These are phyloP conservation scores for Dascyllus trimaculatus DNA, from an alignment of 2,113 vertebrate species.

Conservation along the genomic window DNA sequence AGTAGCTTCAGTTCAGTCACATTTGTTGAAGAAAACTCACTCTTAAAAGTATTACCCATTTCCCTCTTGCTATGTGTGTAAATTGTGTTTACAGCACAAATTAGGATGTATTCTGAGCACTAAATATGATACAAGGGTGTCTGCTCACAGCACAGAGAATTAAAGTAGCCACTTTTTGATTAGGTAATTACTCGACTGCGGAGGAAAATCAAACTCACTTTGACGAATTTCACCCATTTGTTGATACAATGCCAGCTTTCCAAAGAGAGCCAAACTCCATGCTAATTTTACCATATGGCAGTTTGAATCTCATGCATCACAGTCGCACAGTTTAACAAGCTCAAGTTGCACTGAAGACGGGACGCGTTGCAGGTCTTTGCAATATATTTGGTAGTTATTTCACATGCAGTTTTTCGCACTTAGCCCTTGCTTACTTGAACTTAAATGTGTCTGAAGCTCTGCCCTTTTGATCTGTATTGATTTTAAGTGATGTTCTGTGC, in stretches of 20 bases:
- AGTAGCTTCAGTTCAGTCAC: not conserved
- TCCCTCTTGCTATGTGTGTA: not conserved
- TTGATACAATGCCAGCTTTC: constrained; percentile 42
- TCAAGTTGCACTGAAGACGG: constrained; percentile 20
- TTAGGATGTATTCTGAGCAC: constrained; percentile 19
- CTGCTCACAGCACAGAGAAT: constrained; percentile 19
- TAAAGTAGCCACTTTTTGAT: constrained; percentile 29
- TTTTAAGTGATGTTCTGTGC: constrained; percentile 27
- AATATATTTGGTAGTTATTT: constrained; percentile 1
- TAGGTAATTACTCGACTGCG: constrained; percentile 46
- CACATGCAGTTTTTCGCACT: constrained; percentile 1
- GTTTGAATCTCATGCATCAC: constrained; percentile 35
- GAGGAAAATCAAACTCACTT: constrained; percentile 45
- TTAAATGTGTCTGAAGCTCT: constrained; percentile 35
- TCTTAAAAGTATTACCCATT: not conserved
- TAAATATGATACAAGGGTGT: constrained; percentile 14
- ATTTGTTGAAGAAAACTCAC: not conserved
- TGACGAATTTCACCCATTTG: constrained; percentile 43
- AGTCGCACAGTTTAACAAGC: constrained; percentile 10
- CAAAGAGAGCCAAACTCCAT: constrained; percentile 28
- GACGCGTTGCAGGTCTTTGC: constrained; percentile 8
- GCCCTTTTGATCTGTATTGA: constrained; percentile 56
- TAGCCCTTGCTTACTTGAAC: constrained; percentile 2
- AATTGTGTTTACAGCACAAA: constrained; percentile 31
- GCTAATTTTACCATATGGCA: constrained; percentile 54